Percentiles rank a stretch among this genome's conserved stretches.
phyloP scores from a whole-genome alignment of 2,113 vertebrate species.

The Pteruthius melanotis region DNA sequence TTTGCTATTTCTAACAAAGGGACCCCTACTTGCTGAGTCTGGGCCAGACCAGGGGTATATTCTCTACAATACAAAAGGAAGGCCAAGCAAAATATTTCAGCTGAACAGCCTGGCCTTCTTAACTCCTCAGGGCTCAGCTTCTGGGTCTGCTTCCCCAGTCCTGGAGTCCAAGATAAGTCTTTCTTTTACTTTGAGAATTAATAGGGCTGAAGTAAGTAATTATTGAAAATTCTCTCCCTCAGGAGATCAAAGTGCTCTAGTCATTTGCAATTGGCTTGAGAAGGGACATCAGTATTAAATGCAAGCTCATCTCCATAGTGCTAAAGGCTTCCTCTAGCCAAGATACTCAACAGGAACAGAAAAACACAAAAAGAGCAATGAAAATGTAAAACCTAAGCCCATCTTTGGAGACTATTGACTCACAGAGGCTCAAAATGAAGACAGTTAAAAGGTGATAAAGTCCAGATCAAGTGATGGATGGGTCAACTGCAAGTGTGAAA shows the following conservation, averaged over 20 bases:
- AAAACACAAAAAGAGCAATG: not conserved
- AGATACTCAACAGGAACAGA: not conserved
- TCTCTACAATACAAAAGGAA: not conserved
- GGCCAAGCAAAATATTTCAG: not conserved
- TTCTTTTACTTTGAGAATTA: not conserved
- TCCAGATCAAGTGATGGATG: not conserved
- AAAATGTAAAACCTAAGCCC: not conserved
- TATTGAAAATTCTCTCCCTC: not conserved
- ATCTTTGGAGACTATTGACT: not conserved
- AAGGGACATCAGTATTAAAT: not conserved
- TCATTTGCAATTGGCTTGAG: not conserved
- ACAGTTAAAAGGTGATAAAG: not conserved
- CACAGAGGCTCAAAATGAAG: not conserved
- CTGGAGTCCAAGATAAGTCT: not conserved
- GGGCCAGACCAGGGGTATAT: not conserved
- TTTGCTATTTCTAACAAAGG: not conserved
- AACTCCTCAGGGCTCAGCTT: not conserved
- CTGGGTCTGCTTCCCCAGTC: not conserved
- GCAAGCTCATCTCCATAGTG: not conserved
- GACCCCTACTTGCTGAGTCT: not conserved
- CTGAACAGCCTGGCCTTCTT: not conserved
- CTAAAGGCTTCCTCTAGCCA: not conserved
- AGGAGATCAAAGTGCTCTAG: not conserved
- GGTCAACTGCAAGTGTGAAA: not conserved
- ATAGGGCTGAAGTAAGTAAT: not conserved